A percentile compares a stretch with the other conserved stretches of the same genome.
phyloP scores from a whole-genome alignment of 2,797 vertebrate genomes.

The Neosilurus mollespiculum region DNA sequence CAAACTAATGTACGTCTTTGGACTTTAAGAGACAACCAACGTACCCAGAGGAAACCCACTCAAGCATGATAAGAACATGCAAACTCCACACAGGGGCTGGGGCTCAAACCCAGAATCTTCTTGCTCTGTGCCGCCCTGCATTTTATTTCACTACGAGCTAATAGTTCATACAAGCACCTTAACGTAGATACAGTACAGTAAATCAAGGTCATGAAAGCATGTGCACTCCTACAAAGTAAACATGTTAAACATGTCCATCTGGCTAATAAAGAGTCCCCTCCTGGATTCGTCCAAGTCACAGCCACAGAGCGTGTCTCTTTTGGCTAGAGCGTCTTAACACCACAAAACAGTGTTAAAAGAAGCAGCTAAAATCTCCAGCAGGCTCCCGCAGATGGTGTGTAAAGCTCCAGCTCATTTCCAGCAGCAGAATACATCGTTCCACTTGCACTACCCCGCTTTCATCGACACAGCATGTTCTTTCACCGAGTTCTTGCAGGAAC shows the following conservation, averaged over 20 bases:
- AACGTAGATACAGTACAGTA: not conserved
- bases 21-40: too few relatives aligned
- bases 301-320: not conserved
- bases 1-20: too few relatives aligned
- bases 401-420: constrained; percentile 39
- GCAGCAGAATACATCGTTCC: constrained; percentile 38
- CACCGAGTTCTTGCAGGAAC: constrained; percentile 15
- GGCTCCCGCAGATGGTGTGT: constrained; percentile 48
- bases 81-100: too few relatives aligned
- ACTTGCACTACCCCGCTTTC: constrained; percentile 33
- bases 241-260: not conserved
- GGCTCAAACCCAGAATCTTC: too few relatives aligned
- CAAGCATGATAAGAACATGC: too few relatives aligned
- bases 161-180: not conserved
- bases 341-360: constrained; percentile 6
- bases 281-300: not conserved
- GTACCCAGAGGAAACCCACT: too few relatives aligned
- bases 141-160: not conserved
- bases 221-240: not conserved
- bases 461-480: constrained; percentile 38
- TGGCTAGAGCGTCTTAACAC: constrained; percentile 19
- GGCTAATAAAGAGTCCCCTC: not conserved
- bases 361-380: constrained; percentile 30
- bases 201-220: not conserved
- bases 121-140: too few relatives aligned